These are phyloP conservation scores for Iguana delicatissima DNA, from an alignment of 2,797 vertebrate species.

Conservation along the genomic window DNA sequence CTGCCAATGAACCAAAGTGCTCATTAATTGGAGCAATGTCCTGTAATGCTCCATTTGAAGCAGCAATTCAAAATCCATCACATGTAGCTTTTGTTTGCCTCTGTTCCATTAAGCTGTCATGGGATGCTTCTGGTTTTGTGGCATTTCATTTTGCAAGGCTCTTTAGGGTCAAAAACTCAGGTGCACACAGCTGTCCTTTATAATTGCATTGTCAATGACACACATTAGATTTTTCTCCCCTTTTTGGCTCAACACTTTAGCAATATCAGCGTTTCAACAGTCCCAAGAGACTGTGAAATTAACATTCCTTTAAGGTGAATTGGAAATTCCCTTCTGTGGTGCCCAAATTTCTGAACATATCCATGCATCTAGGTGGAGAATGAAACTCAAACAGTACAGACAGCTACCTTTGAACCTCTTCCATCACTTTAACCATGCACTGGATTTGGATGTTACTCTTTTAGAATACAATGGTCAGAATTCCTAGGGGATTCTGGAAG, in stretches of 20 bases:
- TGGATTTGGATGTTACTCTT: too few relatives aligned
- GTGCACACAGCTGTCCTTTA: conserved; percentile 42
- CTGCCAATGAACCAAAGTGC: conserved; percentile 42
- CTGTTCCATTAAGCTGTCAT: conserved; percentile 49
- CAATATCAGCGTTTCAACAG: conserved; percentile 28
- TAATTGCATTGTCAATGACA: conserved; percentile 51
- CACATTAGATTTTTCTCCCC: neutral
- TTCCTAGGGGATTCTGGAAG: too few relatives aligned
- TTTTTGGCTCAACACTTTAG: conserved; percentile 28
- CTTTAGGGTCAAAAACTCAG: conserved; percentile 28
- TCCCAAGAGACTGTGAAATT: conserved; percentile 46
- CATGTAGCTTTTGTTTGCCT: conserved; percentile 17
- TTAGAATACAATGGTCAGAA: too few relatives aligned
- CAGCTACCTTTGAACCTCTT: neutral
- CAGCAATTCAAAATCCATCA: conserved; percentile 52
- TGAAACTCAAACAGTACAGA: neutral
- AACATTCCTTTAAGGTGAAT: conserved; percentile 38
- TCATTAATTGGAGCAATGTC: conserved; percentile 45
- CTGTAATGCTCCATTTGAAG: conserved; percentile 41
- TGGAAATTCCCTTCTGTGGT: conserved; percentile 29
- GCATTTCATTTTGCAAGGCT: conserved; percentile 45
- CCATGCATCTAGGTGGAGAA: conserved; percentile 17
- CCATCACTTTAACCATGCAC: neutral
- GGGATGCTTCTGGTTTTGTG: conserved; percentile 43
- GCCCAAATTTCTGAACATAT: conserved; percentile 2